Evolutionary conservation across 2,888 invertebrate genomes (phyloP), one percentile per base, ranked within the genome.

Genomic region (Apamea sordens): DNA sequence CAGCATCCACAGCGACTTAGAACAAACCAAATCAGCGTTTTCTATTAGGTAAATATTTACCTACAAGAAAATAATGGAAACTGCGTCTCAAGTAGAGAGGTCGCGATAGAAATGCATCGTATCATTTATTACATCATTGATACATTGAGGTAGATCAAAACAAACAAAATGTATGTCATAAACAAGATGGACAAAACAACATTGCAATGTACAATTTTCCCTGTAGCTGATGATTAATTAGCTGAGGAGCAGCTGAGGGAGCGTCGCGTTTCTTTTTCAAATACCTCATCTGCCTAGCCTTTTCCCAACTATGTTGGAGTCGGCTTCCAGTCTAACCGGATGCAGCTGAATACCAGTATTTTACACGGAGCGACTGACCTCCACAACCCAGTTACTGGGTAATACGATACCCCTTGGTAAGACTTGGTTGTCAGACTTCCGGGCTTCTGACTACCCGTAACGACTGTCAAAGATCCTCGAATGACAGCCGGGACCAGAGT

Each of bases 1-100:
- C 88, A 90, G 85, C 83, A 86, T 87, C 86, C 77, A 32, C 65
- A 61, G 41, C 65, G 68, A 56, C 32, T 7, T 77, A 76, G 61
- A 65, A 56, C 32, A 15, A 63, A 61, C n/a, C 28, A 41, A 44
- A 47, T 83, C 79, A 83, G 81, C 86, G 21, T 70, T 64, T 64
- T 64, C 64, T 53, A 36, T 67, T 64, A 64, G 11, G 77, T 83
- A 89, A 79, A 79, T 80, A 83, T 83, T 87, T 82, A 83, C 73
- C 2, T 44, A 15, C 10, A 56, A 72, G 63, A 50, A 68, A 78
- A n/a, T 24, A 47, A 68, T 65, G 56, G 47, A 77, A 77, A 80
- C 50, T 85, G 53, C 87, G 80, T 80, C 63, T 73, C 0, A 53
- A 61, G 28, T n/a, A 28, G 24, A n/a, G 74, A 85, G 87, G 87